Base-by-base conservation (phyloP, 2,797 vertebrate genomes). In the Esox masquinongy region DNA sequence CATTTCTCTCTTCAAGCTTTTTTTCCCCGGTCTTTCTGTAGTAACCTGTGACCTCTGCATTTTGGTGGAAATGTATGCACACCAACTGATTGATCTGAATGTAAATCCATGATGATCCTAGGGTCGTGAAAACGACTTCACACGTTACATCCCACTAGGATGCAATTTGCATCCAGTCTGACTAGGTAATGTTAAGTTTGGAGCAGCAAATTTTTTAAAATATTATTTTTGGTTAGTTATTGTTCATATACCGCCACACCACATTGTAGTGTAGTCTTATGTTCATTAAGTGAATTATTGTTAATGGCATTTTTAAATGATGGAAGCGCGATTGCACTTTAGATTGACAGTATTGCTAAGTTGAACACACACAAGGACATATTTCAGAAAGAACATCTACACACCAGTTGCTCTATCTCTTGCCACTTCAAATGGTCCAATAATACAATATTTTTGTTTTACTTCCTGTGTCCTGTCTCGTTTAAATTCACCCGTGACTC, bases 401-500 rank as follows among this genome's bases (percentile, higher is more conserved):
- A n/a, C n/a, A n/a, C n/a, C n/a, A n/a, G n/a, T n/a, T n/a, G n/a
- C n/a, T 74, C 19, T 39, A 29, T 51, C 24, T 1, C 1, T 49
- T 79, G 3, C 71, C 73, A 43, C 56, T 50, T 77, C 80, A 26
- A 80, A 79, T 63, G 16, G 72, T 22, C 5, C 68, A 49, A 49
- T 47, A 49, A 69, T 22, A 43, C 39, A 69, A 16, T 17, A 31
- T 9, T 64, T 39, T n/a, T 26, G 15, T 19, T 36, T 5, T 43
- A n/a, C 36, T 68, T 8, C 12, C 19, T 39, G 16, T 43, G 17
- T 2, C 2, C 8, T n/a, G 36, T 68, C 67, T 36, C 77, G 64
- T 83, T 73, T 51, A 71, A 16, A 85, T 88, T 92, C 77, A 92
- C 80, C 49, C 67, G 11, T 79, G 79, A 64, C 70, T 79, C 73